phyloP scores from a whole-genome alignment of 2,797 vertebrate genomes.

The Epinephelus malabaricus region DNA sequence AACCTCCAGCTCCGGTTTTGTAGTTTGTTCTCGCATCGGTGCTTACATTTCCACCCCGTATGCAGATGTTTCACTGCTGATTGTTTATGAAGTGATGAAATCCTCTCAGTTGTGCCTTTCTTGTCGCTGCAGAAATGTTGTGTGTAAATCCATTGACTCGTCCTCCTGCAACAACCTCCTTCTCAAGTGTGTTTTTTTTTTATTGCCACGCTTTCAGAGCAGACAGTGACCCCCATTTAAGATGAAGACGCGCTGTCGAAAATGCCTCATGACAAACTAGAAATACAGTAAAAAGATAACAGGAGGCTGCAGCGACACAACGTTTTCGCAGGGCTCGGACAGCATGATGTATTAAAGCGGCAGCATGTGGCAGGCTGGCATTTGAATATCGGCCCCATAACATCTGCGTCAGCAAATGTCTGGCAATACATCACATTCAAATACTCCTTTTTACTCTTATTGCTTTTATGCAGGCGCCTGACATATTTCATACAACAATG shows the following conservation, averaged over 20 bases:
- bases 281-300: conserved; percentile 1
- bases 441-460: conserved; percentile 32
- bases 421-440: conserved; percentile 64
- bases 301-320: neutral
- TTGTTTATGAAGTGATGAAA: conserved; percentile 40
- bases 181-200: conserved; percentile 6
- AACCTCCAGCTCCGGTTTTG: conserved; percentile 54
- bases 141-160: neutral
- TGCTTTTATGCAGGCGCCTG: conserved; percentile 40
- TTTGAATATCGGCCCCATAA: conserved; percentile 65
- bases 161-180: conserved; percentile 6
- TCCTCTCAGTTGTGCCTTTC: conserved; percentile 1
- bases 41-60: conserved; percentile 32
- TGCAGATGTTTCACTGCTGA: conserved; percentile 56
- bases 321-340: conserved; percentile 6
- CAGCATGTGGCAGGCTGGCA: conserved; percentile 44
- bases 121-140: conserved; percentile 1
- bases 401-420: conserved; percentile 74
- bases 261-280: conserved; percentile 10
- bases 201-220: neutral
- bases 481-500: conserved; percentile 32
- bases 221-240: conserved; percentile 24
- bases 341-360: conserved; percentile 47
- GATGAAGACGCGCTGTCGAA: conserved; percentile 25
- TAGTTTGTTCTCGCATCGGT: conserved; percentile 30